A percentile compares a stretch with the other conserved stretches of the same genome.
phyloP scores from a whole-genome alignment of 2,113 vertebrate genomes.

The Corythaeola cristata region DNA sequence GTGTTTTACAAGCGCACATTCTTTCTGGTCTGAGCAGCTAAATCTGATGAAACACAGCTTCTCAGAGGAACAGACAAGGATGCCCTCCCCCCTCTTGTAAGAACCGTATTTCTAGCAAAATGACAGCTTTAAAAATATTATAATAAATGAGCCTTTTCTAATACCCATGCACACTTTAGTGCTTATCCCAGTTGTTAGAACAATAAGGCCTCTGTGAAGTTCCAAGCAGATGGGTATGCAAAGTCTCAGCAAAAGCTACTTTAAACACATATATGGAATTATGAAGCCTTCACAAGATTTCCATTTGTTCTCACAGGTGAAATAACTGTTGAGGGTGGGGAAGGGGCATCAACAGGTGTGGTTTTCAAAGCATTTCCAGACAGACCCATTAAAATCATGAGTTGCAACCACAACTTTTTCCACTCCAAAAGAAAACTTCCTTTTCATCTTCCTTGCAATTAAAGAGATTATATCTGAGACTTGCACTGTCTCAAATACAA shows the following conservation, averaged over 20 bases:
- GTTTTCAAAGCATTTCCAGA: background rate
- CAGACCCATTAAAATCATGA: background rate
- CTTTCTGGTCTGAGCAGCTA: background rate
- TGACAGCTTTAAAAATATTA: background rate
- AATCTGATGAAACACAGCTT: background rate
- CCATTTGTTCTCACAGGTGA: background rate
- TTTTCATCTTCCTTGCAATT: conserved; percentile 15
- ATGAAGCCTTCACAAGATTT: background rate
- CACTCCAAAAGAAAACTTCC: background rate
- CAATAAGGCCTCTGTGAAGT: background rate
- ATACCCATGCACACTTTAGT: background rate
- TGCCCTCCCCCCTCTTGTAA: background rate
- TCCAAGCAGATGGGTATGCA: rapidly evolving
- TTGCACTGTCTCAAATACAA: background rate
- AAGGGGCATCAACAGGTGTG: background rate
- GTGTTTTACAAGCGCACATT: background rate
- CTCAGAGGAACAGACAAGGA: background rate
- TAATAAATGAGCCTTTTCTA: background rate
- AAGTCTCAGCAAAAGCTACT: background rate
- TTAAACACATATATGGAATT: background rate
- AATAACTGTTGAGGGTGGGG: background rate
- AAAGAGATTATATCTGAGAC: background rate
- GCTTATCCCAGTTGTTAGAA: background rate
- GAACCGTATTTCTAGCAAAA: background rate
- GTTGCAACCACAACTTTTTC: background rate